Base-by-base conservation (phyloP, 2,113 vertebrate species). In the Colistium nudipinnis region DNA sequence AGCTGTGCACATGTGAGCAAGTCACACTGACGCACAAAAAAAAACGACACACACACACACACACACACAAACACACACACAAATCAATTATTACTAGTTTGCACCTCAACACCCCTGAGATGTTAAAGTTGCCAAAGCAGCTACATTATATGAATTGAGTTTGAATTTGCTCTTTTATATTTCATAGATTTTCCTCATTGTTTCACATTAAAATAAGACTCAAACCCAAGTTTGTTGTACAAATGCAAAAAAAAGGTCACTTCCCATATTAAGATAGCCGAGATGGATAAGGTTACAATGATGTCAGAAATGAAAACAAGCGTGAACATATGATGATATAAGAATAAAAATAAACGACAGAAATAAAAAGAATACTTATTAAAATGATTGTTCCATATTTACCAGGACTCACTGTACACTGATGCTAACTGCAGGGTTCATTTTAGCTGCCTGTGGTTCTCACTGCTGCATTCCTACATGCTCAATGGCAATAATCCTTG, bases 1-100 rank as follows among this genome's bases (percentile, higher is more conserved):
- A 76, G 68, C 69, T 49, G 69, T 45, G 60, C 65, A 80, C 74
- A 71, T 48, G 68, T 62, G 72, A 62, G 54, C 47, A 30, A 48
- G 73, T 74, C 68, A 78, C 64, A 67, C 71, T 62, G 57, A 55
- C 28, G n/a, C 25, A 6, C 20, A 8, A 19, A 36, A 25, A 10
- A 13, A 39, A 17, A 10, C 27, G 12, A 63, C 38, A 20, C 7
- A 27, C 24, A 12, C 63, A 27, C 43, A 43, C 14, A 33, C 22
- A 7, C 12, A 44, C 17, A 44, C 17, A 44, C n/a, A 30, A 48
- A 43, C 16, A 17, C 24, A 65, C 45, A n/a, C 7, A 39, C 22
- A 7, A 19, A 62, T 2, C 16, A 48, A 31, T 57, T 62, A 68
- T 53, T 44, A 53, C 55, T 43, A 30, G 22, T 60, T 9, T 64